Percentiles rank a stretch among this genome's conserved stretches.
phyloP scores from a whole-genome alignment of 1,140 invertebrate genomes.

The Ditylenchus dipsaci region DNA sequence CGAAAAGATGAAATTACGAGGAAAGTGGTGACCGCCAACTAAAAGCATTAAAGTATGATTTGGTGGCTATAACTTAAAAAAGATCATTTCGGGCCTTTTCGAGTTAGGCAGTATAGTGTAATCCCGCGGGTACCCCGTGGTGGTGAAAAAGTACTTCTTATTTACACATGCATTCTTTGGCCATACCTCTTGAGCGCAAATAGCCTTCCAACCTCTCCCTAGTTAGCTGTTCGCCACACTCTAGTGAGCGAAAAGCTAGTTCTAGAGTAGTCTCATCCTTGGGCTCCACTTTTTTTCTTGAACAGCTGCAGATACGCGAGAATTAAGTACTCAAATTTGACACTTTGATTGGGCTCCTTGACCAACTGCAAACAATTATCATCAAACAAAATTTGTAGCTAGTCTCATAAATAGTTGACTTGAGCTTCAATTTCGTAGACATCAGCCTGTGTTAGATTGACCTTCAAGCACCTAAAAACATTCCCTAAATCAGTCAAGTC shows the following conservation, averaged over 20 bases:
- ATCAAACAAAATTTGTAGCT: background rate
- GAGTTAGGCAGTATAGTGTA: no score
- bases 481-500: slow-evolving; percentile 10
- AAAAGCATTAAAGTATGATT: no score
- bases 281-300: slow-evolving; percentile 3
- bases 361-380: slow-evolving; percentile 5
- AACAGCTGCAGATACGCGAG: background rate
- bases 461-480: slow-evolving; percentile 13
- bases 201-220: slow-evolving; percentile 2
- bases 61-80: no score
- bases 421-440: slow-evolving; percentile 10
- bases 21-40: no score
- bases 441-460: slow-evolving; percentile 8
- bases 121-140: no score
- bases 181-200: slow-evolving; percentile 7
- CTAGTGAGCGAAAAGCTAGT: slow-evolving; percentile 13
- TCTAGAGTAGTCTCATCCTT: slow-evolving; percentile 3
- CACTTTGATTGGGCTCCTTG: slow-evolving; percentile 10
- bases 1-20: no score
- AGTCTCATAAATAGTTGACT: background rate
- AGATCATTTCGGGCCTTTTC: no score
- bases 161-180: background rate
- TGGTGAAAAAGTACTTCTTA: no score
- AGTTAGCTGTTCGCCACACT: background rate
- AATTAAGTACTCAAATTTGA: slow-evolving; percentile 9